Evolutionary conservation across 2,113 vertebrate species (phyloP), one percentile per base, ranked within the genome.

Genomic region (Embiotoca jacksoni): DNA sequence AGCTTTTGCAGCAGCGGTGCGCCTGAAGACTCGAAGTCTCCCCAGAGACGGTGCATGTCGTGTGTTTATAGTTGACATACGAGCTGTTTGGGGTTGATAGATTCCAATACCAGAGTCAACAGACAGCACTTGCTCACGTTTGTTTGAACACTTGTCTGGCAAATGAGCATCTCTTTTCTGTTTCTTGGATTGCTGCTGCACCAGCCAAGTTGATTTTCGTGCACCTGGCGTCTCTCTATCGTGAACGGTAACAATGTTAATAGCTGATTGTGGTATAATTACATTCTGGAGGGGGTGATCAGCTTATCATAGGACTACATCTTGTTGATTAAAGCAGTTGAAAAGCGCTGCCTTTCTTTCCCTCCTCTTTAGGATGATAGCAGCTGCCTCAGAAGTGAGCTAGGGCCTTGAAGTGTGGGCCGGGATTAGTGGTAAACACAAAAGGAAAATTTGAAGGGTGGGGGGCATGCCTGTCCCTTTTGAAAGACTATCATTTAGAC

Each of bases 371-470:
- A 87, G 92, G 89, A 72, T 87, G 92, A 91, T 91, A 88, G 89
- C 86, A 89, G 89, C 78, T 13, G 63, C 87, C 85, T 94, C 70
- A 90, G 91, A 88, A 82, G 90, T 72, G 64, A 81, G 81, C 58
- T 75, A n/a, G 70, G 83, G 86, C 84, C 90, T 93, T 94, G 92
- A 93, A 94, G 94, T 91, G 88, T 79, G 80, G 60, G 52, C 68
- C 60, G 3, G 23, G 89, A 94, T 95, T 95, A 94, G 82, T 30
- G 80, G 78, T 58, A 7, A 82, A 81, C 82, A 94, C 91, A 94
- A 94, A 92, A 83, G 92, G 72, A 92, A 84, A 56, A 66, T 88
- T 82, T 64, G 79, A 65, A 81, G 83, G 73, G 80, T 88, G 80
- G 83, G 73, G 80, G 89, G 80, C 46, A 32, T 58, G 47, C 10